Evolutionary conservation across 2,113 vertebrate species (phyloP), one percentile per base, ranked within the genome.

Genomic region (Siniperca knerii): DNA sequence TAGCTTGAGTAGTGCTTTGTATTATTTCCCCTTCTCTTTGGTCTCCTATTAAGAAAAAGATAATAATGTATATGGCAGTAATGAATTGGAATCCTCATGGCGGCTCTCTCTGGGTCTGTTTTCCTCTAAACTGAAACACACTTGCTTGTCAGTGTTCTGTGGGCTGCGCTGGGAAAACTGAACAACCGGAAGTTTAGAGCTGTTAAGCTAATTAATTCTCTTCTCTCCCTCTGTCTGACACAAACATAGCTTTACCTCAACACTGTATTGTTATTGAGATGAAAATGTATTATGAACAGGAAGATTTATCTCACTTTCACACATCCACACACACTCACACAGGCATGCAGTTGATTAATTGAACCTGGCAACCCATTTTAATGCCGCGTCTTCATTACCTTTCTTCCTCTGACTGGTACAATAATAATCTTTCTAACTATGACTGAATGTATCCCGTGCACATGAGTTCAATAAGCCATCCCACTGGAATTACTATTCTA

Each of bases 201-300:
- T 67, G 46, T 85, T 86, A 48, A 70, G 46, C 68, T 79, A 84
- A 91, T 89, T 77, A 82, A 83, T 86, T 76, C 1, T 69, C 61
- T 25, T 48, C 72, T 61, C 12, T 68, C 33, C 35, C n/a, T 77
- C 25, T 65, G 21, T 61, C 37, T 80, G 60, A 82, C 67, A 73
- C 50, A 79, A 21, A 76, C 70, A 3, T 48, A 44, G 44, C 23
- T 61, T 64, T 55, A 77, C 64, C 73, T 52, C 5, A 3, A 44
- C 75, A 40, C 52, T 21, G 0, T 52, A 42, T 67, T 81, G 35
- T 84, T 78, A 6, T 20, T 40, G 10, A 57, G 55, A 60, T 42
- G 60, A 82, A 72, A 85, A 75, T 46, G 15, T 35, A 55, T 75
- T 4, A 16, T 71, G n/a, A 55, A 21, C 52, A n/a, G 73, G 42